These are phyloP conservation scores for Crocidura indochinensis DNA, from an alignment of 2,797 vertebrate genomes.

Conservation along the genomic window DNA sequence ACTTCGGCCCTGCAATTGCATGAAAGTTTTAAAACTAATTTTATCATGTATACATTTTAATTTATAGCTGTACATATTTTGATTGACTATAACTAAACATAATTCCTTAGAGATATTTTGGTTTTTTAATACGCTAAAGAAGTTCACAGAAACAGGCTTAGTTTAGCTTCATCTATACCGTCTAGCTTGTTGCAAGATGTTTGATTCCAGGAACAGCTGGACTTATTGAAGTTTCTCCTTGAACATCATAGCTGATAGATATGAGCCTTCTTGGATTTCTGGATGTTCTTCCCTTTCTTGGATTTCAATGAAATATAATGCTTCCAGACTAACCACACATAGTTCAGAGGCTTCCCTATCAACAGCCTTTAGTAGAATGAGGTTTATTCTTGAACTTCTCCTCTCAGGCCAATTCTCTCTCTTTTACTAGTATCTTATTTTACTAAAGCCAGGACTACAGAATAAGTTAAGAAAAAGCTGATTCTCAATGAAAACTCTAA, in stretches of 20 bases:
- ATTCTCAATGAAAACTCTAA: not conserved
- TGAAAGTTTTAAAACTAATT: too few species aligned
- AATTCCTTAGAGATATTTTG: not conserved
- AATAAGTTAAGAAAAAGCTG: not conserved
- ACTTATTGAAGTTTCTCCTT: constrained; percentile 25
- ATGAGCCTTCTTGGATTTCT: not conserved
- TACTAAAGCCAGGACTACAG: not conserved
- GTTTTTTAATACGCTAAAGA: not conserved
- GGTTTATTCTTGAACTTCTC: not conserved
- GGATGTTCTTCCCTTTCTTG: not conserved
- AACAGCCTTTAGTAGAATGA: not conserved
- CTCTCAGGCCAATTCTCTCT: not conserved
- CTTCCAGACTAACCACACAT: not conserved
- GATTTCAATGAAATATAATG: not conserved
- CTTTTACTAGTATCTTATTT: not conserved
- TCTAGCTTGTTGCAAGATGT: not conserved
- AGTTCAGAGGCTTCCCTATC: not conserved
- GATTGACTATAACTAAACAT: too few species aligned
- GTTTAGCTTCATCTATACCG: not conserved
- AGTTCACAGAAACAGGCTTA: not conserved
- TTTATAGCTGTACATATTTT: too few species aligned
- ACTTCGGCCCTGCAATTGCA: too few species aligned
- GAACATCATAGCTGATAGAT: not conserved
- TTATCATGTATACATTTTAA: too few species aligned
- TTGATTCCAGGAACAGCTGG: not conserved